Conservation (phyloP, 2,888 invertebrate genomes). For the Agrotis segetum region DNA sequence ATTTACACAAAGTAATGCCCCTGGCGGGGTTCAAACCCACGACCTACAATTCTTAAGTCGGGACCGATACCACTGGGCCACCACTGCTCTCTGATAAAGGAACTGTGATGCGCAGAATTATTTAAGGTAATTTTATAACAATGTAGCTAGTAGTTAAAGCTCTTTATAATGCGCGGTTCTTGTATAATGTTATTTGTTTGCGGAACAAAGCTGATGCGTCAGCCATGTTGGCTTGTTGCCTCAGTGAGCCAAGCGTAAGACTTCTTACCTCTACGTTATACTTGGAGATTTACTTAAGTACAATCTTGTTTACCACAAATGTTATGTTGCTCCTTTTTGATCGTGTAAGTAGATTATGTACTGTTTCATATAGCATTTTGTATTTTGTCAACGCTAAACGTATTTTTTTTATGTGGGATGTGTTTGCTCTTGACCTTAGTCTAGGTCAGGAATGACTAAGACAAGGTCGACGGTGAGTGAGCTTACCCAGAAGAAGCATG, state of each 20-base stretch:
- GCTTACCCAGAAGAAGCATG: too few species aligned
- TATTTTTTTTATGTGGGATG: too few species aligned
- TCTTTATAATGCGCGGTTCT: conserved; percentile 6
- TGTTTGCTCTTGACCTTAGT: too few species aligned
- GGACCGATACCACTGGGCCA: too few species aligned
- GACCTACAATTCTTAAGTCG: too few species aligned
- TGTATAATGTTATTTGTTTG: conserved; percentile 38
- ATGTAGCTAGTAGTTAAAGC: conserved; percentile 26
- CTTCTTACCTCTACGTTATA: conserved; percentile 15
- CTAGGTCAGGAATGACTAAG: too few species aligned
- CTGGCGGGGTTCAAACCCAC: too few species aligned
- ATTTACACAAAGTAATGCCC: too few species aligned
- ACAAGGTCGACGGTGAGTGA: too few species aligned
- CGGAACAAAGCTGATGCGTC: conserved; percentile 40
- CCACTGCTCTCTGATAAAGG: too few species aligned
- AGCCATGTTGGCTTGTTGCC: conserved; percentile 33
- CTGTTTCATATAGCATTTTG: neutral
- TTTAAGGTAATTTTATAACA: conserved; percentile 33
- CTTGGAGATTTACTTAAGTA: conserved; percentile 48
- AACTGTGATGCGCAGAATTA: conserved; percentile 32
- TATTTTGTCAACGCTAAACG: too few species aligned
- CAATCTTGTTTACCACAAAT: conserved; percentile 38
- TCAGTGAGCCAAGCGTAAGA: conserved; percentile 20
- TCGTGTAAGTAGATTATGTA: neutral
- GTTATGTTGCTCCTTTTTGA: conserved; percentile 4